Evolutionary conservation across 2,888 invertebrate species (phyloP), one percentile per base, ranked within the genome.

Genomic region (Vanessa cardui): DNA sequence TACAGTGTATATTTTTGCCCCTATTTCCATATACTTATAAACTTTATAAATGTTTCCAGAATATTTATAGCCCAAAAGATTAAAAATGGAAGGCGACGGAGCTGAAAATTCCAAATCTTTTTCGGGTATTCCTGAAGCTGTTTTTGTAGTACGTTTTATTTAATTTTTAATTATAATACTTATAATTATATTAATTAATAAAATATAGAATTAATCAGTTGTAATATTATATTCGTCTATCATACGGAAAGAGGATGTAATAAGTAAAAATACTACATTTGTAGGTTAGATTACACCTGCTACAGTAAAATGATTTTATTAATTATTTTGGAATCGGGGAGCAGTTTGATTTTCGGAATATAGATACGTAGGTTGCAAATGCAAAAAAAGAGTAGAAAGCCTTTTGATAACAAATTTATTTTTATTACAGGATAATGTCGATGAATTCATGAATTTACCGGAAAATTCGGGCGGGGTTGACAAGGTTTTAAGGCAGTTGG

Each of bases 81-180:
- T 21, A 21, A 59, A 84, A 83, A 92, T 92, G 92, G 92, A 90
- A 83, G 92, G 92, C 66, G 92, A 92, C 74, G 82, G 82, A 69
- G 76, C 78, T 47, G 86, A 86, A 58, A 86, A 86, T 78, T 86
- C 91, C 52, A 94, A 94, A 84, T 95, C 96, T 0, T 97, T 95
- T 86, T 96, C 96, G 63, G 97, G 97, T 74, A 97, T 98, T 81
- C 98, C 98, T 56, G 96, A 97, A 90, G 97, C 97, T 50, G 94
- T 95, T 77, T 98, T 98, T 94, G 95, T 98, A 78, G 98, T 97
- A 94, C 94, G 95, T 94, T 74, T 3, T 31, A 31, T 6, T 54
- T 6, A 62, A 49, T 44, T 49, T 50, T 49, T 4, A 39, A 12
- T 39, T 39, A 39, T 3, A 12, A 12, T 39, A 39, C 12, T n/a